Conservation (phyloP, 2,888 invertebrate genomes). For the Agriotes lineatus region DNA sequence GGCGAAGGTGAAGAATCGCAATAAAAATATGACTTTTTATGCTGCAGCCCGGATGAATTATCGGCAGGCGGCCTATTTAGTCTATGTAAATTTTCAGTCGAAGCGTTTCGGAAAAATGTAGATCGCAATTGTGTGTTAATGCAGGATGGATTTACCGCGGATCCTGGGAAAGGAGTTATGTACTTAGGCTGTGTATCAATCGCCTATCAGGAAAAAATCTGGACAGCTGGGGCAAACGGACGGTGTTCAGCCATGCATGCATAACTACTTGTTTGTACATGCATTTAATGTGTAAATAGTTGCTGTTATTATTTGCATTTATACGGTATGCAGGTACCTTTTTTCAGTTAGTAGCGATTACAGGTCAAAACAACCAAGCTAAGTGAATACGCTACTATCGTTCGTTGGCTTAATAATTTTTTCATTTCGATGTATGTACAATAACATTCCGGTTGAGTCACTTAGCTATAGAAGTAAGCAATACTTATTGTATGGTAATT, state of each 20-base stretch:
- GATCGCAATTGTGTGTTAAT: slow-evolving; percentile 6
- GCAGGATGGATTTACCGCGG: not conserved
- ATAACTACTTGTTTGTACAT: slow-evolving; percentile 8
- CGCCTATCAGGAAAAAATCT: slow-evolving; percentile 2
- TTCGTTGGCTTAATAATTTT: not conserved
- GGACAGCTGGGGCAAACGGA: not conserved
- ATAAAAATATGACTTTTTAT: slow-evolving; percentile 9
- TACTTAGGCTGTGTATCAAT: slow-evolving; percentile 8
- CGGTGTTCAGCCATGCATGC: slow-evolving; percentile 3
- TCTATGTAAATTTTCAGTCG: not conserved
- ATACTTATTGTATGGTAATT: no score
- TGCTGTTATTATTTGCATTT: slow-evolving; percentile 5
- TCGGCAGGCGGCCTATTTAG: slow-evolving; percentile 2
- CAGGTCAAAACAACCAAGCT: not conserved
- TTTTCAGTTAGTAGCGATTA: not conserved
- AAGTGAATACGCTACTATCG: not conserved
- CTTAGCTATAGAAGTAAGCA: no score
- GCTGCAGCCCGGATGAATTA: not conserved
- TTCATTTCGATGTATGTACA: not conserved
- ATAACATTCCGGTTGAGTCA: no score
- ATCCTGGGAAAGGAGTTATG: slow-evolving; percentile 11
- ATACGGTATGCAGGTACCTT: not conserved
- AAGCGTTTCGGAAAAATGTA: not conserved
- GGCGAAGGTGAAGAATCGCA: slow-evolving; percentile 4
- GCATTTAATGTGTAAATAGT: slow-evolving; percentile 10